A percentile compares a stretch with the other conserved stretches of the same genome.
phyloP scores from a whole-genome alignment of 2,113 vertebrate genomes.

The Strix uralensis region DNA sequence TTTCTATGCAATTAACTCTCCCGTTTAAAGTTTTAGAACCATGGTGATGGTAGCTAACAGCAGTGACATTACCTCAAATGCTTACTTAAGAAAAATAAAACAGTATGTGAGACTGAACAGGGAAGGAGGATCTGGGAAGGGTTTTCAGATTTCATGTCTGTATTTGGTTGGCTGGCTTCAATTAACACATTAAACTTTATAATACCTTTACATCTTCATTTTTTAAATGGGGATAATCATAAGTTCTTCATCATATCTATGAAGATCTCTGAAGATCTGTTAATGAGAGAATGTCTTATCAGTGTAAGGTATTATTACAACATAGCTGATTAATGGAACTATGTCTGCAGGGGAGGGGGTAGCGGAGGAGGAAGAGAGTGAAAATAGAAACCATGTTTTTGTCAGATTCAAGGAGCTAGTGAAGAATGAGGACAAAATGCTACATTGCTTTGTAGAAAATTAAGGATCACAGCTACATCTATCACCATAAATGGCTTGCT shows the following conservation, averaged over 20 bases:
- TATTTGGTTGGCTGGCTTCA: slow-evolving; percentile 14
- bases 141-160: not conserved
- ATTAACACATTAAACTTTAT: not conserved
- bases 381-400: slow-evolving; percentile 58
- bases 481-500: slow-evolving; percentile 66
- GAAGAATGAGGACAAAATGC: slow-evolving; percentile 53
- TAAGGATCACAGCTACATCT: slow-evolving; percentile 56
- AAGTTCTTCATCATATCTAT: not conserved
- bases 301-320: not conserved
- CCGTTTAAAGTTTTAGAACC: not conserved
- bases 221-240: not conserved
- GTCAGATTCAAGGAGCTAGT: slow-evolving; percentile 40
- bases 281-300: slow-evolving; percentile 14
- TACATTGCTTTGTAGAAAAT: slow-evolving; percentile 44
- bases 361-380: not conserved
- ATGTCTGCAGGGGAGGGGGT: not conserved
- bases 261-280: not conserved
- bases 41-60: not conserved
- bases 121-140: not conserved
- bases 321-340: slow-evolving; percentile 2
- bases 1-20: not conserved
- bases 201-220: not conserved
- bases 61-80: not conserved
- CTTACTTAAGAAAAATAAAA: not conserved
- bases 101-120: not conserved